phyloP scores from a whole-genome alignment of 2,797 vertebrate genomes.

The Holocentrus rufus region DNA sequence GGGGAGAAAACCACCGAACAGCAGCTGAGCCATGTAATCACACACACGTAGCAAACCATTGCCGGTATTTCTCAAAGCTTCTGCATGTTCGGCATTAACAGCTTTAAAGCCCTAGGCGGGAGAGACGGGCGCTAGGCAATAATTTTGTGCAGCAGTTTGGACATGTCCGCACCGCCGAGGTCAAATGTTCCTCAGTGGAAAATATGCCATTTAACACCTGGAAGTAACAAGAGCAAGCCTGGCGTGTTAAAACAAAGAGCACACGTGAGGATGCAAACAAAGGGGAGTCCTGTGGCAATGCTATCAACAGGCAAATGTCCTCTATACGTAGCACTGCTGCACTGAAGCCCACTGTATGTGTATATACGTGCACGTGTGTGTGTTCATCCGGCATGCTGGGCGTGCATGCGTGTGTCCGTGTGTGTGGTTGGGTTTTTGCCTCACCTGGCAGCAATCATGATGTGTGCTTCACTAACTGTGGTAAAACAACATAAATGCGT shows the following conservation, averaged over 20 bases:
- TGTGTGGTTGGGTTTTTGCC: slow-evolving; percentile 19
- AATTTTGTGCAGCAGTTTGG: slow-evolving; percentile 40
- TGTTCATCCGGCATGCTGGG: background rate
- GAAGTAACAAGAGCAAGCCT: slow-evolving; percentile 18
- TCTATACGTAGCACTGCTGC: slow-evolving; percentile 43
- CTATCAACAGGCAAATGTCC: slow-evolving; percentile 43
- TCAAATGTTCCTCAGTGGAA: slow-evolving; percentile 45
- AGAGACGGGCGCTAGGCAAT: slow-evolving; percentile 9
- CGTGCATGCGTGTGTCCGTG: slow-evolving; percentile 4
- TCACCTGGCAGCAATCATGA: slow-evolving; percentile 76
- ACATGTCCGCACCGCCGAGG: slow-evolving; percentile 27
- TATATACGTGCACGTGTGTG: background rate
- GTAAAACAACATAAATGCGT: slow-evolving; percentile 66
- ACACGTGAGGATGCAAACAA: slow-evolving; percentile 30
- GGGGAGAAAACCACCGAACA: slow-evolving; percentile 40
- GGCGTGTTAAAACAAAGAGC: background rate
- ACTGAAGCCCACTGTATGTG: slow-evolving; percentile 2
- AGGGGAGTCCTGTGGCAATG: slow-evolving; percentile 30
- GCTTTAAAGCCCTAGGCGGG: slow-evolving; percentile 12
- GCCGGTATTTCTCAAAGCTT: background rate
- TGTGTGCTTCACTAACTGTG: slow-evolving; percentile 54
- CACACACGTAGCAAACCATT: slow-evolving; percentile 22
- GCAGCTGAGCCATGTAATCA: background rate
- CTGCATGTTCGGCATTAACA: background rate
- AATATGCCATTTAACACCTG: slow-evolving; percentile 63